Base-by-base conservation (phyloP, 2,113 vertebrate genomes). In the Chitala chitala region DNA sequence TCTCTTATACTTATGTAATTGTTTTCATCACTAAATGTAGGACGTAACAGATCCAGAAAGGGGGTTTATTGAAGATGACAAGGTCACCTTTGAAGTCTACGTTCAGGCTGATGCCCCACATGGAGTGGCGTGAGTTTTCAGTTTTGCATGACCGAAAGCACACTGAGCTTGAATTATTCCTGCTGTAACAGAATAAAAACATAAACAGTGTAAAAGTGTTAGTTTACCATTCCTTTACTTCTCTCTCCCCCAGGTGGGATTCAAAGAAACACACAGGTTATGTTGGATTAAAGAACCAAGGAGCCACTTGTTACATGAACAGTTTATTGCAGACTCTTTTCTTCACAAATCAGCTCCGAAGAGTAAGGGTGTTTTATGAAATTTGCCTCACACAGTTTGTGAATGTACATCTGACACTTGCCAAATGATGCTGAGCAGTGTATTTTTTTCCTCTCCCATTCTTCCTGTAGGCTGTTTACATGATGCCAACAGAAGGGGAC, bases 201-300 rank as follows among this genome's bases (percentile, higher is more conserved):
- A n/a, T n/a, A n/a, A n/a, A n/a, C n/a, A n/a, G n/a, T n/a, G n/a
- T n/a, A n/a, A n/a, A n/a, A n/a, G n/a, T n/a, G n/a, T n/a, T n/a
- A n/a, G n/a, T n/a, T n/a, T n/a, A n/a, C n/a, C n/a, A n/a, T n/a
- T n/a, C n/a, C n/a, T n/a, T n/a, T n/a, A n/a, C 22, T 46, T 56
- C n/a, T 54, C 59, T 33, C 71, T 81, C 24, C 88, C 85, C 0
- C 75, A 96, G 97, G 75, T 99, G 97, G 97, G 97, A 99, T 89
- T 99, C 97, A 0, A 99, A 99, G 93, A 99, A 99, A 86, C 95
- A 99, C 87, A 99, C 97, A 8, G 97, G 97, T 79, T 99, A 99
- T 20, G 97, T 99, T 61, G 97, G 97, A 24, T 87, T 99, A 53
- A 99, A 99, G 91, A 99, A 99, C 87, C 97, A 99, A 85, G 97